Percentiles rank a stretch among this genome's conserved stretches.
phyloP scores from a whole-genome alignment of 2,797 vertebrate genomes.

The Clarias laeviceps region DNA sequence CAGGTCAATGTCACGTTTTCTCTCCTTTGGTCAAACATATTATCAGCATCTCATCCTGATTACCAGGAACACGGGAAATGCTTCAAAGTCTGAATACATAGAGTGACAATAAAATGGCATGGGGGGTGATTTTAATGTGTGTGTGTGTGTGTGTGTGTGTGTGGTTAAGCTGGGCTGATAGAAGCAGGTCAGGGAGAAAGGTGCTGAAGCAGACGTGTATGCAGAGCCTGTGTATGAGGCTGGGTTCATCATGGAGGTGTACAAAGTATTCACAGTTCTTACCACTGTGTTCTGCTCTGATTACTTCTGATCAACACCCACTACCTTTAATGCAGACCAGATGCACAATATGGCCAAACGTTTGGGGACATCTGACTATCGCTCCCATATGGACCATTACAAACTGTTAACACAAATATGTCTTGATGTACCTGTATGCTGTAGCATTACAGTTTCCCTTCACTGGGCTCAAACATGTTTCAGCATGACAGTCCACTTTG shows the following conservation, averaged over 20 bases:
- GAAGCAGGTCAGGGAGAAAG: neutral
- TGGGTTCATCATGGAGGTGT: slow-evolving; percentile 8
- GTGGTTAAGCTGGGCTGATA: neutral
- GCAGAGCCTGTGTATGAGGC: neutral
- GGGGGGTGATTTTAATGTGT: neutral
- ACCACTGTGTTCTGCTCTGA: too few species aligned
- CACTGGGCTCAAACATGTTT: neutral
- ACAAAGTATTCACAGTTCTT: neutral
- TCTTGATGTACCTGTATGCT: neutral
- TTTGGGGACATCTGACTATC: neutral
- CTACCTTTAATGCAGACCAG: neutral
- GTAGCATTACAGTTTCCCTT: neutral
- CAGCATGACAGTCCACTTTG: neutral
- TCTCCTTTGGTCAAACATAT: slow-evolving; percentile 8
- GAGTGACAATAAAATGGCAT: neutral
- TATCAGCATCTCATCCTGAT: slow-evolving; percentile 4
- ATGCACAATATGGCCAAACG: neutral
- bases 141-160: neutral
- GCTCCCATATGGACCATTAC: neutral
- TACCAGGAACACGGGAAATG: neutral
- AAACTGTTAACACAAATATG: neutral
- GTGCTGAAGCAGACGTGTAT: neutral
- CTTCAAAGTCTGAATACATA: neutral
- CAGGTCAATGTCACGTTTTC: neutral
- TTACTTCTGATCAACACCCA: slow-evolving; percentile 9